Conservation (phyloP, 2,113 vertebrate genomes). For the Macroglossus sobrinus region DNA sequence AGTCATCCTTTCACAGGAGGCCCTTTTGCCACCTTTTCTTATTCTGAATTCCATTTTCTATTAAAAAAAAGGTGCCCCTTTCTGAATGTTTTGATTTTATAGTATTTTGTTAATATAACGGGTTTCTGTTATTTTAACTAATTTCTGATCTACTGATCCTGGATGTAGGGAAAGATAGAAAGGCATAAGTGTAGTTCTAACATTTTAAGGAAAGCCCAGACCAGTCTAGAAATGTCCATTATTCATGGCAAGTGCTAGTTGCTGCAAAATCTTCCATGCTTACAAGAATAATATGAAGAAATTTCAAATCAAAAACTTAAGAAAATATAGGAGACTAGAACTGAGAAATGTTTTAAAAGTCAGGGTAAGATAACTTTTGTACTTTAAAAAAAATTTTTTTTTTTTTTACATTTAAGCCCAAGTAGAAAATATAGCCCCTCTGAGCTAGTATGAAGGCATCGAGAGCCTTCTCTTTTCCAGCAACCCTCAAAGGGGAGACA, state of each 20-base stretch:
- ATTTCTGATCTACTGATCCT: not conserved
- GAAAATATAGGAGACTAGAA: not conserved
- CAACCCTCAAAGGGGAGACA: not conserved
- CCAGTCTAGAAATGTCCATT: not conserved
- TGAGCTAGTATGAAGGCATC: not conserved
- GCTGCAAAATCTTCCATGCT: not conserved
- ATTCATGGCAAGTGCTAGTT: not conserved
- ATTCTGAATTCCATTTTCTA: not conserved
- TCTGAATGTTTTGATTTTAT: not conserved
- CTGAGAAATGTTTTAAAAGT: not conserved
- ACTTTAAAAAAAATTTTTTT: not conserved
- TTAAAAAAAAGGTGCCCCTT: not conserved
- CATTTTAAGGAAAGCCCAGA: not conserved
- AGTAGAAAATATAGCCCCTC: not conserved
- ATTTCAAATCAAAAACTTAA: not conserved
- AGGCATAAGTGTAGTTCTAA: not conserved
- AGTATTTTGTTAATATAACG: not conserved
- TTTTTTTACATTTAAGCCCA: not conserved
- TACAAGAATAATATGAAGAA: not conserved
- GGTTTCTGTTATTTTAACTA: not conserved
- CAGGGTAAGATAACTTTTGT: not conserved
- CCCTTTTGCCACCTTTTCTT: not conserved
- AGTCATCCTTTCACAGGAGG: not conserved
- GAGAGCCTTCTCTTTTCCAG: not conserved
- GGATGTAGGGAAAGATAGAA: not conserved